phyloP scores from a whole-genome alignment of 2,888 invertebrate species.

The Standfussiana lucernea region DNA sequence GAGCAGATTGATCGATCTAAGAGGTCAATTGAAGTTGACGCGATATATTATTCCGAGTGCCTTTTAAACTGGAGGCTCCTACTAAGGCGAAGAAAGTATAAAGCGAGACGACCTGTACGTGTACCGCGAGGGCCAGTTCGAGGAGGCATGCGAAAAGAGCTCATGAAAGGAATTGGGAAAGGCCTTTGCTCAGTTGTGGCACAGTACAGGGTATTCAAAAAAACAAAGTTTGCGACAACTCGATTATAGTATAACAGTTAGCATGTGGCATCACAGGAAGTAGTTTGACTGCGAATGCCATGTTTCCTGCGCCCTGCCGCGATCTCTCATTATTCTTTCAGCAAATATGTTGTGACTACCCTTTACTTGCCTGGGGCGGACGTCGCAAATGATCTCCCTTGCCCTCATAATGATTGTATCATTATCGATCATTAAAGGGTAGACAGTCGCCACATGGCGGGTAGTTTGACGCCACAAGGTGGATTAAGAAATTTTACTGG shows the following conservation, averaged over 20 bases:
- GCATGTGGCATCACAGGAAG: constrained; percentile 84
- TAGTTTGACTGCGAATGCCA: constrained; percentile 85
- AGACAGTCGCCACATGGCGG: constrained; percentile 74
- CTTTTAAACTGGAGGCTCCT: background rate
- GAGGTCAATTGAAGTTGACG: constrained; percentile 17
- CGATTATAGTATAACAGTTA: constrained; percentile 26
- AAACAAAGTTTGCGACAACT: too few relatives aligned
- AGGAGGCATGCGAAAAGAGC: too few relatives aligned
- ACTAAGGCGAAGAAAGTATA: background rate
- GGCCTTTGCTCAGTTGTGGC: too few relatives aligned
- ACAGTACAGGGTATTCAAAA: too few relatives aligned
- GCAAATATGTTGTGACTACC: constrained; percentile 90
- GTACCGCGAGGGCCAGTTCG: too few relatives aligned
- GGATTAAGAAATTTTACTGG: constrained; percentile 61
- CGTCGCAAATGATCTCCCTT: constrained; percentile 78
- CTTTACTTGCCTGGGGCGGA: constrained; percentile 80
- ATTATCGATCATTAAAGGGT: constrained; percentile 85
- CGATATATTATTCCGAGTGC: background rate
- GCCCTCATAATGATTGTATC: constrained; percentile 79
- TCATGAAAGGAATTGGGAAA: too few relatives aligned
- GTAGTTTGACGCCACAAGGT: constrained; percentile 62
- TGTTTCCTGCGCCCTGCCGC: constrained; percentile 84
- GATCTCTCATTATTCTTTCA: constrained; percentile 88
- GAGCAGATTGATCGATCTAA: constrained; percentile 26
- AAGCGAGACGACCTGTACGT: too few relatives aligned